Percentiles rank a stretch among this genome's conserved stretches.
Evolutionary conservation across 2,888 invertebrate genomes (phyloP).

Genomic region (Latrodectus elegans): DNA sequence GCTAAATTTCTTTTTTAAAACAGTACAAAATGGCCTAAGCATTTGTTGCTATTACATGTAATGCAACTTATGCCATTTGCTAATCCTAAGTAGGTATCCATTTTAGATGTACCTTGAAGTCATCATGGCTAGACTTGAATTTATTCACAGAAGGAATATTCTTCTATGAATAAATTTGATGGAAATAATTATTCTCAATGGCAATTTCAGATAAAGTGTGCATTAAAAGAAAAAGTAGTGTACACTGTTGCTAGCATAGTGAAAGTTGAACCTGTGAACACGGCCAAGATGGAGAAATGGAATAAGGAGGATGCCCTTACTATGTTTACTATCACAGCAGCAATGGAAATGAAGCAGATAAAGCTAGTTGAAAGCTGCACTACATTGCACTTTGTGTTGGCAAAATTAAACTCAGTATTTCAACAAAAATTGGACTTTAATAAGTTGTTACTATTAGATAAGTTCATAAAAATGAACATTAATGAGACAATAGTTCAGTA

Average conservation of each 20-base stretch:
- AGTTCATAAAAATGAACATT: slow-evolving; percentile 4
- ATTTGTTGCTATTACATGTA: too few relatives aligned
- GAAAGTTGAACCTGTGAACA: background rate
- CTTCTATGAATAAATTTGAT: slow-evolving; percentile 9
- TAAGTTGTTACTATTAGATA: slow-evolving; percentile 13
- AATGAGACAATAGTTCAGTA: slow-evolving; percentile 1
- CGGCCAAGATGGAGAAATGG: background rate
- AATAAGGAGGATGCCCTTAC: background rate
- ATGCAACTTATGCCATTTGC: too few relatives aligned
- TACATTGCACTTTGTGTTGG: background rate
- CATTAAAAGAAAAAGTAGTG: slow-evolving; percentile 19
- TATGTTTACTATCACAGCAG: slow-evolving; percentile 19
- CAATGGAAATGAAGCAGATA: slow-evolving; percentile 8
- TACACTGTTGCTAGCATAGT: background rate
- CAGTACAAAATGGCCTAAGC: too few relatives aligned
- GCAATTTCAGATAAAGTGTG: slow-evolving; percentile 21
- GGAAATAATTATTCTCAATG: slow-evolving; percentile 15
- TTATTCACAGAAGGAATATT: background rate
- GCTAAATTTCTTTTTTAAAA: too few relatives aligned
- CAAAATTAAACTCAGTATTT: slow-evolving; percentile 4
- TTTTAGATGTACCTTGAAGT: background rate
- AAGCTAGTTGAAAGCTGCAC: background rate
- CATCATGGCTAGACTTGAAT: background rate
- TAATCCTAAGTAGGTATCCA: too few relatives aligned
- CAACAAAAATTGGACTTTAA: slow-evolving; percentile 2